These are phyloP conservation scores for Colistium nudipinnis DNA, from an alignment of 2,113 vertebrate genomes.

Conservation along the genomic window DNA sequence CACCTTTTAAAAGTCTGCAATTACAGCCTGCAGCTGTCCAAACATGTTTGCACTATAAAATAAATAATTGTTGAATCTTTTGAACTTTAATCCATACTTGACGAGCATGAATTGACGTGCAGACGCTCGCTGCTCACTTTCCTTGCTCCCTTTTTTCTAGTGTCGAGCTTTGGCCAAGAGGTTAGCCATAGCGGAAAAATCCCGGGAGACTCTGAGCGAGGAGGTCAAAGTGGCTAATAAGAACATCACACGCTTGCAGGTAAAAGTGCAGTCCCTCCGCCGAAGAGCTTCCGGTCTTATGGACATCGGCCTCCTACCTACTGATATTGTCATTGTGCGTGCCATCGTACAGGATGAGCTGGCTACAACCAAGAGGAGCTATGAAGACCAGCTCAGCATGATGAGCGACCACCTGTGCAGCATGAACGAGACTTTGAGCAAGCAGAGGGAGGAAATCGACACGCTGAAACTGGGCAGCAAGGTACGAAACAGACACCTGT, in stretches of 20 bases:
- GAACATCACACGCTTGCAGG: conserved; percentile 93
- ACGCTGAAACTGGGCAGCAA: conserved; percentile 91
- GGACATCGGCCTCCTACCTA: background rate
- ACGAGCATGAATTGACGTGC: background rate
- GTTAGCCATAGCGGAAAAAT: conserved; percentile 90
- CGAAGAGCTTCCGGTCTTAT: background rate
- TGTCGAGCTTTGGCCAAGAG: conserved; percentile 95
- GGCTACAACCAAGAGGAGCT: conserved; percentile 96
- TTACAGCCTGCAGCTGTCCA: conserved; percentile 5
- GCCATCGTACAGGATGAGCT: conserved; percentile 88
- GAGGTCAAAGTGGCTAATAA: conserved; percentile 89
- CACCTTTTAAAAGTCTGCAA: conserved; percentile 15
- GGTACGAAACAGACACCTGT: conserved; percentile 75
- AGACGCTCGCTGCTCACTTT: conserved; percentile 22
- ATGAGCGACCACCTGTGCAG: conserved; percentile 99
- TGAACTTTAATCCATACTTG: background rate
- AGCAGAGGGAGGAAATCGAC: conserved; percentile 97
- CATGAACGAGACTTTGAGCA: conserved; percentile 97
- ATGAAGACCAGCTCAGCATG: conserved; percentile 97
- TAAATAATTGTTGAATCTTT: conserved; percentile 21
- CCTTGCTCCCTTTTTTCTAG: conserved; percentile 71
- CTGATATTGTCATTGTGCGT: background rate
- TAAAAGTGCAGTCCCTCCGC: conserved; percentile 47
- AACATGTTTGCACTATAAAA: conserved; percentile 16
- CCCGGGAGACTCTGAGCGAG: conserved; percentile 85